These are phyloP conservation scores for Agrilus biguttatus DNA, from an alignment of 2,888 invertebrate species.

Conservation along the genomic window DNA sequence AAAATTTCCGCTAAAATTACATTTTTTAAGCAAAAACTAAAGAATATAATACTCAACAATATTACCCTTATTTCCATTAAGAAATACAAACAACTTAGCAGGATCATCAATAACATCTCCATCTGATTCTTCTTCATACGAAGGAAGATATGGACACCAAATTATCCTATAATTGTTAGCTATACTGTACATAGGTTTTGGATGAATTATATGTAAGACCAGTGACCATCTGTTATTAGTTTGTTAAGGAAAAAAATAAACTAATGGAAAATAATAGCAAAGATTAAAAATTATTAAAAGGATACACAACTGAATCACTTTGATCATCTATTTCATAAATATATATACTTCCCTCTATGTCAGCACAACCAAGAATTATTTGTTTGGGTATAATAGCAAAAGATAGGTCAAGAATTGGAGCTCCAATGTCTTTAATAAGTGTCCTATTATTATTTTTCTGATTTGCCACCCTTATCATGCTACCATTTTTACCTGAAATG, in stretches of 20 bases:
- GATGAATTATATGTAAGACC: conserved; percentile 44
- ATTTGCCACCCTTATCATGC: conserved; percentile 76
- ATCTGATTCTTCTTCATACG: conserved; percentile 36
- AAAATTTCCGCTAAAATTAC: conserved; percentile 36
- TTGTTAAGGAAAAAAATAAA: conserved; percentile 4
- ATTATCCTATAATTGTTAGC: conserved; percentile 42
- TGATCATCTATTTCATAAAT: conserved; percentile 62
- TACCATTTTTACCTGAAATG: conserved; percentile 33
- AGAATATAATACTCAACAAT: not conserved
- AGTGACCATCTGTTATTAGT: conserved; percentile 35
- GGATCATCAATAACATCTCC: conserved; percentile 48
- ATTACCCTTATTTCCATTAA: conserved; percentile 54
- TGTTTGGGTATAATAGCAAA: conserved; percentile 73
- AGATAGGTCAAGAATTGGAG: conserved; percentile 79
- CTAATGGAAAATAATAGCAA: not conserved
- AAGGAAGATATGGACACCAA: conserved; percentile 88
- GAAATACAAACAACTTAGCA: conserved; percentile 65
- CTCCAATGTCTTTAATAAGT: conserved; percentile 75
- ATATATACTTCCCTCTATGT: conserved; percentile 70
- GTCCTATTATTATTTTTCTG: conserved; percentile 59
- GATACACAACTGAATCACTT: conserved; percentile 41
- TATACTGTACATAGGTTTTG: conserved; percentile 12
- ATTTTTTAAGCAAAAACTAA: not conserved
- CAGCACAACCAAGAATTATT: conserved; percentile 74
- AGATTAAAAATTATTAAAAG: conserved; percentile 16